Percentiles rank a stretch among this genome's conserved stretches.
Evolutionary conservation across 2,888 invertebrate species (phyloP).

Genomic region (Ormyrus rosae): DNA sequence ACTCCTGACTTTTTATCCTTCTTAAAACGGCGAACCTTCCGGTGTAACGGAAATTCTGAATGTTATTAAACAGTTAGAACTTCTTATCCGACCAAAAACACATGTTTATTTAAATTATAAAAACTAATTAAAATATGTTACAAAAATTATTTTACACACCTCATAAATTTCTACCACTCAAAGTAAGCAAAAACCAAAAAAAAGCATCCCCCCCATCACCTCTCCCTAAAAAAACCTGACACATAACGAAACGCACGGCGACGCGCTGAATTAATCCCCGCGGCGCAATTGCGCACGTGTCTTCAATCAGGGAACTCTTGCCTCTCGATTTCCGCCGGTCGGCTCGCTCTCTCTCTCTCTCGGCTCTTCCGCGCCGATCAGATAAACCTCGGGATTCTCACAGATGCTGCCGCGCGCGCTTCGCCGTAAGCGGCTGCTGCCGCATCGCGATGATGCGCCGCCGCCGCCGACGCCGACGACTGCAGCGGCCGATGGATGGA

Average conservation of each 20-base stretch:
- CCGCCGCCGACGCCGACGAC: too few species aligned
- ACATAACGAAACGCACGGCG: too few species aligned
- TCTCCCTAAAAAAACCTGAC: too few species aligned
- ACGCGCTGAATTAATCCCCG: too few species aligned
- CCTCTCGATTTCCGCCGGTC: constrained; percentile 26
- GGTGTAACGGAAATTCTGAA: not conserved
- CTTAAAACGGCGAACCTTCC: not conserved
- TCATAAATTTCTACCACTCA: too few species aligned
- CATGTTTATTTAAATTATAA: too few species aligned
- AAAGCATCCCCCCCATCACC: not conserved
- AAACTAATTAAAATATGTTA: not conserved
- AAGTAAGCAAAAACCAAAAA: not conserved
- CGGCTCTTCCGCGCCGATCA: constrained; percentile 46
- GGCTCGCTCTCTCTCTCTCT: not conserved
- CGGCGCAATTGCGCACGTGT: constrained; percentile 33
- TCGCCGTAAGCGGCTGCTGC: not conserved
- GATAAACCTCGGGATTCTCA: constrained; percentile 57
- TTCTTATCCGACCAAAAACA: too few species aligned
- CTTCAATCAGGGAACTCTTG: constrained; percentile 36
- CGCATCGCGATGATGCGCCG: constrained; percentile 16
- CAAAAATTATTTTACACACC: not conserved
- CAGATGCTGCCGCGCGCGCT: constrained; percentile 11
- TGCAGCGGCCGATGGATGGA: too few species aligned
- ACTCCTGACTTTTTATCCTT: not conserved
- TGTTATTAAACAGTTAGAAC: too few species aligned